phyloP scores from a whole-genome alignment of 2,888 invertebrate genomes.

The Phalera bucephala region DNA sequence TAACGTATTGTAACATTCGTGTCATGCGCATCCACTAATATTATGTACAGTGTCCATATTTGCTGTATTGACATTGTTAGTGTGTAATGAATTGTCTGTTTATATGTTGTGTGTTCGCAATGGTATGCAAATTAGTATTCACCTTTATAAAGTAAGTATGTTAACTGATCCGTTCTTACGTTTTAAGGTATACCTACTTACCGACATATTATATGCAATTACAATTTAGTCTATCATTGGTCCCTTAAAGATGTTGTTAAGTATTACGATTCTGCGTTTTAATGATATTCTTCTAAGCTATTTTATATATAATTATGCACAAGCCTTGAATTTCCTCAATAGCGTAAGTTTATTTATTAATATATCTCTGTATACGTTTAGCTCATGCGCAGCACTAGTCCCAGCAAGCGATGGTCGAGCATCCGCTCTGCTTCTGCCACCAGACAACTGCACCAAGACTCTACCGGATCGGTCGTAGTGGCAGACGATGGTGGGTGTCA shows the following conservation, averaged over 20 bases:
- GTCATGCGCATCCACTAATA: slow-evolving; percentile 27
- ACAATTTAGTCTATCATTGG: no score
- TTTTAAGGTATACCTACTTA: no score
- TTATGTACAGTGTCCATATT: slow-evolving; percentile 22
- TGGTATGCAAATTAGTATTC: slow-evolving; percentile 12
- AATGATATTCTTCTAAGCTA: no score
- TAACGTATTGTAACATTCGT: slow-evolving; percentile 24
- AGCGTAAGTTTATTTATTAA: no score
- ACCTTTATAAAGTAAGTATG: slow-evolving; percentile 5
- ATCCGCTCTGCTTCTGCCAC: slow-evolving; percentile 43
- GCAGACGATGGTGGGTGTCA: slow-evolving; percentile 61
- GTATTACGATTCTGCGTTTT: no score
- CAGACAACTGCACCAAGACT: slow-evolving; percentile 76
- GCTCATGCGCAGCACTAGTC: slow-evolving; percentile 84
- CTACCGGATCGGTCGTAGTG: slow-evolving; percentile 84
- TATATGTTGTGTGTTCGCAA: slow-evolving; percentile 21
- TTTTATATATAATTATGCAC: no score
- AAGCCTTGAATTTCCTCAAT: no score
- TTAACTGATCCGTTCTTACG: no score
- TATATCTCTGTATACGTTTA: slow-evolving; percentile 50
- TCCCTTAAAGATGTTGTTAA: no score
- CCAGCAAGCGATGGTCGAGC: slow-evolving; percentile 67
- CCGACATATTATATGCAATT: no score
- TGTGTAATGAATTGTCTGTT: slow-evolving; percentile 19
- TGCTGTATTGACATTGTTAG: slow-evolving; percentile 6